A percentile compares a stretch with the other conserved stretches of the same genome.
These are phyloP conservation scores for Zaprionus gabonicus DNA, from an alignment of 1,140 invertebrate genomes.

Conservation along the genomic window DNA sequence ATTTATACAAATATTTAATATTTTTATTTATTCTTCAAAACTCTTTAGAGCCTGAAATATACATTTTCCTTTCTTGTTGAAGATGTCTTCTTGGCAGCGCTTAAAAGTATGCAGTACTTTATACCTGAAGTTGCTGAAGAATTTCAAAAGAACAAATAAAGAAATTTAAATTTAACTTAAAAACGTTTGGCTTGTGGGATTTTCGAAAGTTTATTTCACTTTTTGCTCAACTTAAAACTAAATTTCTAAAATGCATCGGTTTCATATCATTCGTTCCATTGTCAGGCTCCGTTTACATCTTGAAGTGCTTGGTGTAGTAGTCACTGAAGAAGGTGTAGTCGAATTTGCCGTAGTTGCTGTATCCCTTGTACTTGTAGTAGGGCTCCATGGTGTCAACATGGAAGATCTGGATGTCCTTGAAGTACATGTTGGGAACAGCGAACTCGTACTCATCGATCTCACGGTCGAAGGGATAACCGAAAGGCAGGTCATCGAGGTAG, in stretches of 20 bases:
- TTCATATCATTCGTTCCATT: slow-evolving; percentile 37
- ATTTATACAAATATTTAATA: slow-evolving; percentile 63
- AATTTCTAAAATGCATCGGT: slow-evolving; percentile 16
- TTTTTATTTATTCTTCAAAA: slow-evolving; percentile 51
- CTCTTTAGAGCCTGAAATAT: slow-evolving; percentile 26
- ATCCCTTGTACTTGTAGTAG: slow-evolving; percentile 72
- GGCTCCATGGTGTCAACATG: slow-evolving; percentile 68
- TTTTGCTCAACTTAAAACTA: slow-evolving; percentile 70
- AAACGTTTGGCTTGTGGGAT: slow-evolving; percentile 21
- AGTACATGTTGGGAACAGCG: slow-evolving; percentile 83
- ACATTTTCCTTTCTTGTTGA: too few species aligned
- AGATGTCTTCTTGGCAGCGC: too few species aligned
- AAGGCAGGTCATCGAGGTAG: slow-evolving; percentile 66
- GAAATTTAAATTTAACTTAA: not conserved
- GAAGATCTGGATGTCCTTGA: slow-evolving; percentile 80
- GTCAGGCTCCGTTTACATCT: slow-evolving; percentile 39
- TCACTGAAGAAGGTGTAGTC: slow-evolving; percentile 73
- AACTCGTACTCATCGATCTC: slow-evolving; percentile 83
- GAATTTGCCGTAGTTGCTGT: slow-evolving; percentile 67
- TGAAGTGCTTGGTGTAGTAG: slow-evolving; percentile 76
- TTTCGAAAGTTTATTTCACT: slow-evolving; percentile 76
- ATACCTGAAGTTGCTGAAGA: too few species aligned
- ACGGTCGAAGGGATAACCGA: slow-evolving; percentile 85
- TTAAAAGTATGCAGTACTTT: too few species aligned
- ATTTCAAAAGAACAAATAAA: not conserved